A percentile compares a stretch with the other conserved stretches of the same genome.
These are phyloP conservation scores for Limosa lapponica DNA, from an alignment of 2,797 vertebrate species.

Conservation along the genomic window DNA sequence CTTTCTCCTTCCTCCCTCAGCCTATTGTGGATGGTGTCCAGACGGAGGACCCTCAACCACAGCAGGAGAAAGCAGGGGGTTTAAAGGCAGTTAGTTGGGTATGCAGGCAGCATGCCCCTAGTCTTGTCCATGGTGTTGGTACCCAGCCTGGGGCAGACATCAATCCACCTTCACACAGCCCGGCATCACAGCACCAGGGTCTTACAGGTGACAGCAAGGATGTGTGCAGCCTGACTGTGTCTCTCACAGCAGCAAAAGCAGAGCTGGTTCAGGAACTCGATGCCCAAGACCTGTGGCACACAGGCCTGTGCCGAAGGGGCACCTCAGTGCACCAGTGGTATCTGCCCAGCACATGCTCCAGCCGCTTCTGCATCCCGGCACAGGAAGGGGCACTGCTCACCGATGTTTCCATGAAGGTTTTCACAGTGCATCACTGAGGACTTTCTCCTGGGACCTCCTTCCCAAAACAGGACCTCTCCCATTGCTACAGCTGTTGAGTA, in stretches of 20 bases:
- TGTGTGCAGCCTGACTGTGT: neutral
- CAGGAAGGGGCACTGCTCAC: neutral
- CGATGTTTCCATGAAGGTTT: neutral
- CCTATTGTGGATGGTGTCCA: neutral
- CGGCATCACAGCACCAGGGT: neutral
- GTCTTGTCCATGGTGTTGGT: neutral
- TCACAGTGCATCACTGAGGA: neutral
- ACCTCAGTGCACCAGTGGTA: neutral
- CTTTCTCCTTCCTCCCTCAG: neutral
- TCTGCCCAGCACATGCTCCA: neutral
- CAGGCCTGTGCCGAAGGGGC: neutral
- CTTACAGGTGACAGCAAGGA: neutral
- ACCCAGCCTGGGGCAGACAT: neutral
- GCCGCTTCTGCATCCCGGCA: neutral
- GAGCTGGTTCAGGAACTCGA: neutral
- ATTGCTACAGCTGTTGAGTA: neutral
- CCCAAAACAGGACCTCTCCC: neutral
- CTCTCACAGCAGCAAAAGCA: neutral
- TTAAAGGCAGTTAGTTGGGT: neutral
- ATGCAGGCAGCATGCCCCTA: rapidly evolving
- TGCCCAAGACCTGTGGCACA: neutral
- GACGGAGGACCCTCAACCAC: neutral
- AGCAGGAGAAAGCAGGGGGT: neutral
- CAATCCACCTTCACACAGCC: neutral
- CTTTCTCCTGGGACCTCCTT: neutral